These are phyloP conservation scores for Tarsius wallacei DNA, from an alignment of 2,797 vertebrate species.

Conservation along the genomic window DNA sequence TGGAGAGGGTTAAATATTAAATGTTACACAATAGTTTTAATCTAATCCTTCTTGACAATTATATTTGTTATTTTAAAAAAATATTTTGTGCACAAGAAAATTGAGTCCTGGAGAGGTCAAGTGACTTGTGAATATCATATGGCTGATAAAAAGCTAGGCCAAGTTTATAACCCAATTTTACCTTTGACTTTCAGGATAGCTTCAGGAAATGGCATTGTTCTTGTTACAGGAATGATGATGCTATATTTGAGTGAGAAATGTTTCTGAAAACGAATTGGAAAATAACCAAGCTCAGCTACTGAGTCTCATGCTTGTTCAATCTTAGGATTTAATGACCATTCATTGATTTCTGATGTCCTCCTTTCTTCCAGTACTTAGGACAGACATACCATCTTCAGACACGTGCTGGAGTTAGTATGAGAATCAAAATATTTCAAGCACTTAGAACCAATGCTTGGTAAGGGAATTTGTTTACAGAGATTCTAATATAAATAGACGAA, in stretches of 20 bases:
- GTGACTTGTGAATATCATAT: background rate
- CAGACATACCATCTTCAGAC: background rate
- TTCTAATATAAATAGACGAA: constrained; percentile 15
- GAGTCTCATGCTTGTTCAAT: background rate
- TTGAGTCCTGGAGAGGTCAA: background rate
- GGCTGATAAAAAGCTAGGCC: constrained; percentile 27
- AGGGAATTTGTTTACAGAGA: background rate
- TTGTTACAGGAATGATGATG: constrained; percentile 74
- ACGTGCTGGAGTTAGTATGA: background rate
- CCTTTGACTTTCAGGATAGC: constrained; percentile 72
- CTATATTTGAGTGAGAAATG: constrained; percentile 59
- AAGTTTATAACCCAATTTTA: constrained; percentile 70
- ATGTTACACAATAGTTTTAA: background rate
- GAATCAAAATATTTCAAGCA: constrained; percentile 9
- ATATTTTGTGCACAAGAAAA: background rate
- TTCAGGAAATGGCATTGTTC: constrained; percentile 67
- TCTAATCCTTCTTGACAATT: constrained; percentile 22
- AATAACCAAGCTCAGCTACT: constrained; percentile 63
- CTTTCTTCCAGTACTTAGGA: constrained; percentile 8
- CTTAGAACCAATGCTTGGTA: background rate
- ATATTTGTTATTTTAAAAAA: background rate
- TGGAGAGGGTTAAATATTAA: background rate
- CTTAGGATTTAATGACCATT: constrained; percentile 38
- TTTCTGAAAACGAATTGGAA: constrained; percentile 76
- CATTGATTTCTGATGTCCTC: constrained; percentile 50